Percentiles rank a stretch among this genome's conserved stretches.
These are phyloP conservation scores for Xestia c-nigrum DNA, from an alignment of 2,888 invertebrate species.

Conservation along the genomic window DNA sequence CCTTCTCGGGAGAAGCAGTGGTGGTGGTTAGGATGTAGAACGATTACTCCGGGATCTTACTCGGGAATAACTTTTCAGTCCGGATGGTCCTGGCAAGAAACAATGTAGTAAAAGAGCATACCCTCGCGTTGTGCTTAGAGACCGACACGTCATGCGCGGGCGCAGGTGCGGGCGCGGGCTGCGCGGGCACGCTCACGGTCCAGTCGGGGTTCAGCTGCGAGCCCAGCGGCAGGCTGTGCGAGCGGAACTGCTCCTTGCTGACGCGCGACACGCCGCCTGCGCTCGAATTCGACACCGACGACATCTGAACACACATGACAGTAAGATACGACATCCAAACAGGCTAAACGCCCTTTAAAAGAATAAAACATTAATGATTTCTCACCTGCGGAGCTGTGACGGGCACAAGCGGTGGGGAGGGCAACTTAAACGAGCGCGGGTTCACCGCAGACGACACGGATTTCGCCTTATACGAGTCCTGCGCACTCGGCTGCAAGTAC, in stretches of 20 bases:
- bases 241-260: constrained; percentile 90
- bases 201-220: constrained; percentile 89
- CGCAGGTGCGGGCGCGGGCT: constrained; percentile 55
- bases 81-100: constrained; percentile 47
- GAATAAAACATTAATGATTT: not conserved
- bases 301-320: constrained; percentile 52
- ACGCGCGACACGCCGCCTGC: constrained; percentile 50
- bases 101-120: constrained; percentile 60
- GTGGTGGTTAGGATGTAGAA: constrained; percentile 36
- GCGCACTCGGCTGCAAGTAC: constrained; percentile 79
- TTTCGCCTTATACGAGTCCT: constrained; percentile 81
- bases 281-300: constrained; percentile 55
- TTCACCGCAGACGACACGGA: constrained; percentile 65
- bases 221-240: constrained; percentile 91
- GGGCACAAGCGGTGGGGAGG: constrained; percentile 85
- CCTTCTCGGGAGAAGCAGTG: constrained; percentile 34
- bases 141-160: constrained; percentile 68
- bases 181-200: constrained; percentile 78
- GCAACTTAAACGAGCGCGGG: constrained; percentile 85
- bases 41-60: constrained; percentile 28
- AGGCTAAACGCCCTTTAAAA: not conserved
- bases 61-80: constrained; percentile 28
- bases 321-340: constrained; percentile 11
- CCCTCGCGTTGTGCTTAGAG: constrained; percentile 85
- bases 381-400: constrained; percentile 80